A percentile compares a stretch with the other conserved stretches of the same genome.
Evolutionary conservation across 1,140 invertebrate genomes (phyloP).

Genomic region (Papilio polyxenes): DNA sequence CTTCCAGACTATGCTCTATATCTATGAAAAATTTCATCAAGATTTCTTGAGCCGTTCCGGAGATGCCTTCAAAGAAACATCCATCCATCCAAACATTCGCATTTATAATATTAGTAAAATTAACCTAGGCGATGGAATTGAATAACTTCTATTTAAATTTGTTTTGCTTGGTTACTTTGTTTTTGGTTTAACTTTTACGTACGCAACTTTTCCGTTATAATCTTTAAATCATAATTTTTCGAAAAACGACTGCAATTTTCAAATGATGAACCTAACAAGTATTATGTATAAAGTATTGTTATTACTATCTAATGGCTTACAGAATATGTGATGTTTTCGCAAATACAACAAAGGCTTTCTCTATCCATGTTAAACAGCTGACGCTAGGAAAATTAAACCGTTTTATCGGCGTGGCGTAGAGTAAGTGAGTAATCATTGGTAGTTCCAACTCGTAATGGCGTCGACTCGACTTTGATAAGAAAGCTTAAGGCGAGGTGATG

Average conservation of each 20-base stretch:
- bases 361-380: constrained; percentile 60
- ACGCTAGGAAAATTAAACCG: constrained; percentile 71
- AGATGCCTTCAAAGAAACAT: too few species aligned
- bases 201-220: too few species aligned
- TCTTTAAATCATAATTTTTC: too few species aligned
- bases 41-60: too few species aligned
- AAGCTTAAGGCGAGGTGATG: constrained; percentile 21
- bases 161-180: too few species aligned
- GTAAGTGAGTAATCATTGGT: constrained; percentile 65
- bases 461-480: constrained; percentile 58
- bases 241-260: neutral
- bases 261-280: neutral
- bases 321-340: neutral
- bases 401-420: constrained; percentile 61
- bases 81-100: too few species aligned
- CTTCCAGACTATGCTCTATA: too few species aligned
- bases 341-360: neutral
- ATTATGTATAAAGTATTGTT: neutral
- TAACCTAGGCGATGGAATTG: too few species aligned
- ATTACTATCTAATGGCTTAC: neutral
- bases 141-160: too few species aligned
- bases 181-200: too few species aligned
- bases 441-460: constrained; percentile 58
- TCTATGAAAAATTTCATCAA: too few species aligned
- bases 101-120: too few species aligned